Evolutionary conservation across 2,888 invertebrate species (phyloP).

Genomic region (Plemyria rubiginata): DNA sequence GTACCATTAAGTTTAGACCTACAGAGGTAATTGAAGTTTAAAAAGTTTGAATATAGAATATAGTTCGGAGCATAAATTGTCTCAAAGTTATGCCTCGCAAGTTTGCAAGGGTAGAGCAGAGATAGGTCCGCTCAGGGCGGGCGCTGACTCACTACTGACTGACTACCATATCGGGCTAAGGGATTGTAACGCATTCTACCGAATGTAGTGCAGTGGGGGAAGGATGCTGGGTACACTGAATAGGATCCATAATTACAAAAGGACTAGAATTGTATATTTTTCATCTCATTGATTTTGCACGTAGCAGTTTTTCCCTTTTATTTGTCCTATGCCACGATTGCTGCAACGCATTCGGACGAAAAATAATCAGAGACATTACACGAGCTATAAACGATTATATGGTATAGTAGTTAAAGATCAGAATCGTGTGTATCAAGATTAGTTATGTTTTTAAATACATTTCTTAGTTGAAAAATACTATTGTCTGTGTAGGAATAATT

Average conservation of each 20-base stretch:
- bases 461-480: no score
- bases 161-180: neutral
- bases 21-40: no score
- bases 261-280: neutral
- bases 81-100: conserved; percentile 10
- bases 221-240: neutral
- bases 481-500: no score
- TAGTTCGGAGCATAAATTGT: conserved; percentile 5
- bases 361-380: no score
- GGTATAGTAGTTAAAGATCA: no score
- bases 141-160: conserved; percentile 21
- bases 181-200: conserved; percentile 20
- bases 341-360: no score
- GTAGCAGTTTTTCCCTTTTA: neutral
- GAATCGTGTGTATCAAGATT: no score
- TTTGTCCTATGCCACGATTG: neutral
- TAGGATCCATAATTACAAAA: neutral
- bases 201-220: neutral
- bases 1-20: neutral
- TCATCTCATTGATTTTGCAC: neutral
- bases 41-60: neutral
- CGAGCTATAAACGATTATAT: no score
- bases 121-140: conserved; percentile 19
- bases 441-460: no score
- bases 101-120: neutral